phyloP scores from a whole-genome alignment of 2,888 invertebrate genomes.

The Microctonus hyperodae region DNA sequence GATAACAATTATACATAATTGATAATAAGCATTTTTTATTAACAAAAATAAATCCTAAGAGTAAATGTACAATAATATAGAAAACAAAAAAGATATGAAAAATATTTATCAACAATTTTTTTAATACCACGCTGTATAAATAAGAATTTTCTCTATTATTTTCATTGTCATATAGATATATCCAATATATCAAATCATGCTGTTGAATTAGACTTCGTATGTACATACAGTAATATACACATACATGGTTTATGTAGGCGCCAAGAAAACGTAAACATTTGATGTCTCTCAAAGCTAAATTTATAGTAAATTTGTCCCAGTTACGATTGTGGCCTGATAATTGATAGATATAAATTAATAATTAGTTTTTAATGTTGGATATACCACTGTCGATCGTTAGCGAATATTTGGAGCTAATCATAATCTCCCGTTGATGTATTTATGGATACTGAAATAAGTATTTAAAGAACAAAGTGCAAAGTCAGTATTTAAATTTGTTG shows the following conservation, averaged over 20 bases:
- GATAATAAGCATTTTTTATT: neutral
- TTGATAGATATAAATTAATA: neutral
- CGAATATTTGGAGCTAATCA: neutral
- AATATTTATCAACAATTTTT: neutral
- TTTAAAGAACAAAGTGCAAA: neutral
- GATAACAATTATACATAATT: neutral
- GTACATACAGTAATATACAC: conserved; percentile 3
- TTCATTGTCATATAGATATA: too few species aligned
- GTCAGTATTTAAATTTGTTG: neutral
- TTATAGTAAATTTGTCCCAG: neutral
- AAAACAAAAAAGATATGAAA: too few species aligned
- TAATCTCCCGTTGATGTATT: neutral
- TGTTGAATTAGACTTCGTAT: too few species aligned
- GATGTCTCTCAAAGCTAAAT: neutral
- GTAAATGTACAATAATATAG: too few species aligned
- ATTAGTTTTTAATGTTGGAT: neutral
- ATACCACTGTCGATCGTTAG: neutral
- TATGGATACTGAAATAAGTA: too few species aligned
- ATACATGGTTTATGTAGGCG: neutral
- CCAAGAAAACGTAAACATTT: conserved; percentile 8
- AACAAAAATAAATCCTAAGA: neutral
- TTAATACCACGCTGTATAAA: neutral
- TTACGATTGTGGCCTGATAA: neutral
- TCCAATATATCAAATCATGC: conserved; percentile 6
- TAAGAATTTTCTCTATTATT: too few species aligned